Conservation (phyloP, 2,113 vertebrate species). For the Sinocyclocheilus rhinocerous region DNA sequence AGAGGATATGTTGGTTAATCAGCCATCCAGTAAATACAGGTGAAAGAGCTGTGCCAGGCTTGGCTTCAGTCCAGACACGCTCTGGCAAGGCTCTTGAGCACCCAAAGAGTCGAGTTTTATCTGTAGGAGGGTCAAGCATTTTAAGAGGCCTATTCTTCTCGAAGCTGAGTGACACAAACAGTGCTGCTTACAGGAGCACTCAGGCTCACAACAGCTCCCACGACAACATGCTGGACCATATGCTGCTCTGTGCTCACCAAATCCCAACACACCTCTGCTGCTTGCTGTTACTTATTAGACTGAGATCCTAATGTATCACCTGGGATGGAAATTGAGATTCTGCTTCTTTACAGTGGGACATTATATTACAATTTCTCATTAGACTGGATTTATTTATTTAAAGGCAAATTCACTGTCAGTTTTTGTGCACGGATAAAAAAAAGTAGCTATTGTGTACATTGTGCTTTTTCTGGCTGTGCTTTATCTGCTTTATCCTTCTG, state of each 20-base stretch:
- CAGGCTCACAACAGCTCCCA: constrained; percentile 26
- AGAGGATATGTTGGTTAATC: constrained; percentile 15
- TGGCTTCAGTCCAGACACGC: constrained; percentile 29
- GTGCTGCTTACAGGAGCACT: background rate
- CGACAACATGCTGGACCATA: constrained; percentile 41
- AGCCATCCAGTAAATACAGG: constrained; percentile 31
- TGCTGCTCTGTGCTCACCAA: constrained; percentile 35
- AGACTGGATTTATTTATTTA: background rate
- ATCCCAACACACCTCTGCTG: constrained; percentile 30
- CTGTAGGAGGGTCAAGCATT: constrained; percentile 9
- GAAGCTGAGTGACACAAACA: constrained; percentile 16
- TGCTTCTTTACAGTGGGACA: background rate
- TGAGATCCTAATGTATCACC: constrained; percentile 2
- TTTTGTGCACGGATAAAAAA: background rate
- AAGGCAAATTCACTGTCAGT: background rate
- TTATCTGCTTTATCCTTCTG: background rate
- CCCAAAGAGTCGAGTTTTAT: constrained; percentile 22
- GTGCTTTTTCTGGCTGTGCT: background rate
- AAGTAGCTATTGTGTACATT: background rate
- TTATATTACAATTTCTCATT: background rate
- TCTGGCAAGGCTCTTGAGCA: background rate
- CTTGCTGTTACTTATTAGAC: constrained; percentile 25
- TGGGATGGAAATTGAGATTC: background rate
- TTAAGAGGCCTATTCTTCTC: background rate
- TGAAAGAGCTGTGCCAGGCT: constrained; percentile 22